Conservation (phyloP, 2,888 invertebrate species). For the Brassicogethes aeneus region DNA sequence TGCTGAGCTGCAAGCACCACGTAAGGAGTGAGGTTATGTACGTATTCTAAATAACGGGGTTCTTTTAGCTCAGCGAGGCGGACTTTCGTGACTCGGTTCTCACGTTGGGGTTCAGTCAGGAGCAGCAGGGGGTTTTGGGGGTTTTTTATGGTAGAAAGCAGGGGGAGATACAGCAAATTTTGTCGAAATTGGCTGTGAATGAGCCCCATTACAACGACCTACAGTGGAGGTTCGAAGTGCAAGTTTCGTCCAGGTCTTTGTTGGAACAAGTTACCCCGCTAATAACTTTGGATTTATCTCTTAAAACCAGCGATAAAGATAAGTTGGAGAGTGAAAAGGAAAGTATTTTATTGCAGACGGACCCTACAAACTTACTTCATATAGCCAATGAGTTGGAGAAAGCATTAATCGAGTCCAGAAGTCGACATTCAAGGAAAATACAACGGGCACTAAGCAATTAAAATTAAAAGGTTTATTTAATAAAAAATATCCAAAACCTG, state of each 20-base stretch:
- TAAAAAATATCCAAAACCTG: neutral
- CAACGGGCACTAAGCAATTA: slow-evolving; percentile 32
- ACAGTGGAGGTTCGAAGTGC: slow-evolving; percentile 59
- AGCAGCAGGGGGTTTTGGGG: slow-evolving; percentile 50
- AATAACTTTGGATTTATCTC: slow-evolving; percentile 47
- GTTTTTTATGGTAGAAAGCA: slow-evolving; percentile 52
- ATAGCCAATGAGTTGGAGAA: slow-evolving; percentile 54
- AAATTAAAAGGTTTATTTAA: slow-evolving; percentile 12
- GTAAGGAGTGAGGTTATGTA: too few species aligned
- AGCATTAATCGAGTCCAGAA: slow-evolving; percentile 53
- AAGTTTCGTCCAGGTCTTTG: slow-evolving; percentile 52
- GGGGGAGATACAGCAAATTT: slow-evolving; percentile 44
- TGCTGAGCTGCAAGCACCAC: slow-evolving; percentile 62
- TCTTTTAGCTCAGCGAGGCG: slow-evolving; percentile 40
- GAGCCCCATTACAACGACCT: slow-evolving; percentile 48
- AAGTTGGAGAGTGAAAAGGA: slow-evolving; percentile 32
- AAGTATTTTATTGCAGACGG: slow-evolving; percentile 47
- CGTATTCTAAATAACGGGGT: slow-evolving; percentile 4
- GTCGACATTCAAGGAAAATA: slow-evolving; percentile 39
- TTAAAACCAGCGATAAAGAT: slow-evolving; percentile 31
- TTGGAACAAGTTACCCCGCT: slow-evolving; percentile 50
- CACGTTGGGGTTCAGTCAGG: slow-evolving; percentile 50
- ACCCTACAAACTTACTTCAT: slow-evolving; percentile 52
- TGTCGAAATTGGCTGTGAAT: slow-evolving; percentile 41
- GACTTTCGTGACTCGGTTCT: slow-evolving; percentile 43